Base-by-base conservation (phyloP, 1,140 invertebrate genomes). In the Drosophila gunungcola region DNA sequence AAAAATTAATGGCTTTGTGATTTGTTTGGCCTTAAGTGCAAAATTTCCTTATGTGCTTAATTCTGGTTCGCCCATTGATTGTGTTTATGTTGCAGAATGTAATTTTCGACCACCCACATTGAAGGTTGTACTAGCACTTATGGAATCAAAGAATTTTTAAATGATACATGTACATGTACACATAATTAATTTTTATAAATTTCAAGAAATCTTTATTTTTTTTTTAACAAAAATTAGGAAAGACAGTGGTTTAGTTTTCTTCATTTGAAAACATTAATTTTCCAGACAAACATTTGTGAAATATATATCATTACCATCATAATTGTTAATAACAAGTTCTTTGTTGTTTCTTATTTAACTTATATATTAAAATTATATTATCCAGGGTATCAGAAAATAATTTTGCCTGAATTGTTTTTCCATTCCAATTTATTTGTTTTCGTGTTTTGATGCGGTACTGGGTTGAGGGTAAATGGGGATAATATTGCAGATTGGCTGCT, bases 1-100 rank as follows among this genome's bases (percentile, higher is more conserved):
- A 88, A 83, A 88, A 88, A 83, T 80, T 89, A 88, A 88, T 88
- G 78, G 80, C 84, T 81, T 72, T 75, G 83, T 83, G 83, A 89
- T 88, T 86, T 86, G 65, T 88, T 88, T 86, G 83, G 69, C 79
- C 70, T 79, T 72, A 75, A 54, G 70, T 83, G 55, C 53, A 51
- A 63, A 60, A 78, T 61, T 61, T 74, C 60, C 64, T 34, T 52
- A 64, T 65, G 74, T 82, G 62, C 70, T 77, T 76, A 49, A 61
- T 52, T 38, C 34, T 36, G 39, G 49, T 43, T 38, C 36, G 45
- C 42, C 42, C 36, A 38, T 29, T 46, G 74, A 70, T 74, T 62
- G 58, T 72, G 73, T 61, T 80, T 70, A 46, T 74, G 45, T 65
- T 62, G 58, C 46, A 58, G 48, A 38, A 48, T 80, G 65, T 72